Evolutionary conservation across 2,113 vertebrate genomes (phyloP), one percentile per base, ranked within the genome.

Genomic region (Pantherophis guttatus): DNA sequence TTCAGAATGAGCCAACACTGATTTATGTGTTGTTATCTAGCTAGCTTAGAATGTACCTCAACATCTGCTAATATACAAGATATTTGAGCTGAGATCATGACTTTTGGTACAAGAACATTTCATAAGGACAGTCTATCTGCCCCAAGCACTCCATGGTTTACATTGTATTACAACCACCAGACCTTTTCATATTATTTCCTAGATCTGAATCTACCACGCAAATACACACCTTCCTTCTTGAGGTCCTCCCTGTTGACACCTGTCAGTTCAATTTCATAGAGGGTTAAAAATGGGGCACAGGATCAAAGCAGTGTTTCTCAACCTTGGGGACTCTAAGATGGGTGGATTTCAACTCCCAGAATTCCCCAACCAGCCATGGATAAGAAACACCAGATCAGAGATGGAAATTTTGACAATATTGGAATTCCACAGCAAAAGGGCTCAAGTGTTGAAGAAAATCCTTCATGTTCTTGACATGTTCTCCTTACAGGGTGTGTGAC

Each of bases 401-500:
- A 59, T 13, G 3, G 24, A 50, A 62, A 15, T 1, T 90, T n/a
- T 75, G 15, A 52, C 23, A 19, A 50, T n/a, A 11, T 26, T 91
- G 44, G 8, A 59, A 12, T 57, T 87, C 44, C 39, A 19, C n/a
- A 62, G 39, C 12, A 44, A 57, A 86, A 44, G 89, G 55, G 24
- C 3, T 19, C 26, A 29, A 11, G 5, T 15, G 8, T 17, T 53
- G 55, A 52, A n/a, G 4, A 11, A 50, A 87, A 8, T 21, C 4
- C 11, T 50, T 50, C 48, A 50, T 50, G 6, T 50, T 50, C 48
- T 55, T 48, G 53, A 11, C 15, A 19, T 50, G 50, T 39, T 90
- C 55, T 0, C 1, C 23, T 75, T 0, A 1, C 93, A 96, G 97
- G 95, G 99, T 99, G 98, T 98, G 98, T 0, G 98, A 98, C 95